Evolutionary conservation across 2,113 vertebrate species (phyloP).

Genomic region (Ariopsis seemanni): DNA sequence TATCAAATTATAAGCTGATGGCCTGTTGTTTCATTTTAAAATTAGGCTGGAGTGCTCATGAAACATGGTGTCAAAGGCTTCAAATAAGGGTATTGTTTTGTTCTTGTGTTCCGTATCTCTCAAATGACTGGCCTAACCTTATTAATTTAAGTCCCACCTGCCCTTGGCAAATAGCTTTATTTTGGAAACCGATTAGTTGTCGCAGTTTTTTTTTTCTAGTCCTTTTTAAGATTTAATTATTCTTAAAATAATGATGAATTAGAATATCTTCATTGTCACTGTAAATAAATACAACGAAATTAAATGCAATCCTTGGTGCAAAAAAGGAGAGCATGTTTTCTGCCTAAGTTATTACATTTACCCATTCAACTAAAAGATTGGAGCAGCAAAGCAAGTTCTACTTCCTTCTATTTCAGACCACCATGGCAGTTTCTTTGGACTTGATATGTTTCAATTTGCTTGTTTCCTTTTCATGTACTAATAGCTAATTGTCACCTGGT

Average conservation of each 20-base stretch:
- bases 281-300: too few relatives aligned
- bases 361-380: not conserved
- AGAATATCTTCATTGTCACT: too few relatives aligned
- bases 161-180: not conserved
- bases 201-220: not conserved
- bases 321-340: not conserved
- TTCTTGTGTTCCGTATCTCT: slow-evolving; percentile 18
- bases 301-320: too few relatives aligned
- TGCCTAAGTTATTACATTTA: not conserved
- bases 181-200: not conserved
- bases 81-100: not conserved
- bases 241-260: not conserved
- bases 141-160: not conserved
- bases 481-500: not conserved
- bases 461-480: not conserved
- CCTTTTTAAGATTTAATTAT: not conserved
- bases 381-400: not conserved
- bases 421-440: not conserved
- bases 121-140: not conserved
- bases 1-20: not conserved
- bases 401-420: not conserved
- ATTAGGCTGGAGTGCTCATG: not conserved
- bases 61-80: not conserved
- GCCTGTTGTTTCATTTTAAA: not conserved
- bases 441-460: not conserved